Percentiles rank a stretch among this genome's conserved stretches.
These are phyloP conservation scores for Tarsius wallacei DNA, from an alignment of 2,797 vertebrate genomes.

Conservation along the genomic window DNA sequence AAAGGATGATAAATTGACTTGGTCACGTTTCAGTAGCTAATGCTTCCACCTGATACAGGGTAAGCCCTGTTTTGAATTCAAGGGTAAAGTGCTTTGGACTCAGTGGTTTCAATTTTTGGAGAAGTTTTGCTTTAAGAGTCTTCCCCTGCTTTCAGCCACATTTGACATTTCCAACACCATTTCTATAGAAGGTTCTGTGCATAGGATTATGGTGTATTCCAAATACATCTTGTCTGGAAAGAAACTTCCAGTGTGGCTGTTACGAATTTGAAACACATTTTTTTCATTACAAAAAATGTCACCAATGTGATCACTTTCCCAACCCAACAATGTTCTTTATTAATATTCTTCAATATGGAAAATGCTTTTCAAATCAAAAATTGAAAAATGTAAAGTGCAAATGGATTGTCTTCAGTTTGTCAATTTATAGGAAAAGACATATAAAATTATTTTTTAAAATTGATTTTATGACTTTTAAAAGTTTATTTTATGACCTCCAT, in stretches of 20 bases:
- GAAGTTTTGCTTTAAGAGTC: not conserved
- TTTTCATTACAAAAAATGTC: constrained; percentile 31
- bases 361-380: not conserved
- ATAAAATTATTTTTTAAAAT: constrained; percentile 7
- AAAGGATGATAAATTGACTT: not conserved
- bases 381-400: not conserved
- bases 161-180: not conserved
- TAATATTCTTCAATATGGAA: not conserved
- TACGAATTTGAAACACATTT: not conserved
- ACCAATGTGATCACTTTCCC: not conserved
- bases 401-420: not conserved
- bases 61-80: not conserved
- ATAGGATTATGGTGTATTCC: not conserved
- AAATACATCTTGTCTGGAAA: not conserved
- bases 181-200: not conserved
- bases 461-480: not conserved
- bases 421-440: not conserved
- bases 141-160: not conserved
- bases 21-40: not conserved
- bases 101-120: not conserved
- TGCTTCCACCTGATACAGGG: not conserved
- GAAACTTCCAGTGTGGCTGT: not conserved
- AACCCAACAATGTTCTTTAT: not conserved
- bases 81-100: not conserved
- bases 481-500: not conserved